These are phyloP conservation scores for Arbacia lixula DNA, from an alignment of 53 echinoderm and acorn worm species.

Conservation along the genomic window DNA sequence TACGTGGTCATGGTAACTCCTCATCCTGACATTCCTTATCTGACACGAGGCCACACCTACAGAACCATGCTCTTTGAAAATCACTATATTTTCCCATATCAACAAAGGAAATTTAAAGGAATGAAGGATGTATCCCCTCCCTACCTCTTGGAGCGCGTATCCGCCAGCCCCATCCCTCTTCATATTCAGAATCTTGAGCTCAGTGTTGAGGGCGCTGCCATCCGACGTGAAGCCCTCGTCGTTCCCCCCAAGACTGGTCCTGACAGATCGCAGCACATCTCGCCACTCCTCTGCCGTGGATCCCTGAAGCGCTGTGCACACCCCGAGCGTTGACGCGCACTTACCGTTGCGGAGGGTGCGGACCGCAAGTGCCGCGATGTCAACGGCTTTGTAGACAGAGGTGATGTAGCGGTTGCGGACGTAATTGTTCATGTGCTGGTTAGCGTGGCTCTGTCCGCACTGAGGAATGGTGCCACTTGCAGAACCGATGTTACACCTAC, in stretches of 20 bases:
- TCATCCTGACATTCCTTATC: no score
- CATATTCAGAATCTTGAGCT: slow-evolving; percentile 7
- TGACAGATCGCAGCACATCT: neutral
- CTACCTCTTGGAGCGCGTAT: slow-evolving; percentile 29
- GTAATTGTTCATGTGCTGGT: slow-evolving; percentile 44
- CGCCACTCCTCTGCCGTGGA: slow-evolving; percentile 51
- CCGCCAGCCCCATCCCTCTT: slow-evolving; percentile 1
- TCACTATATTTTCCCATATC: no score
- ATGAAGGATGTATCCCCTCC: no score
- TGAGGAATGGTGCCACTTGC: slow-evolving; percentile 8
- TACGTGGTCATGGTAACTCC: no score
- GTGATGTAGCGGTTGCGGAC: slow-evolving; percentile 56
- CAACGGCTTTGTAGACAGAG: slow-evolving; percentile 54
- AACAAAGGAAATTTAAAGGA: no score
- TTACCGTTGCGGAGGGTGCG: slow-evolving; percentile 18
- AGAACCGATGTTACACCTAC: slow-evolving; percentile 21
- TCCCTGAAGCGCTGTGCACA: slow-evolving; percentile 35
- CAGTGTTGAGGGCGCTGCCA: slow-evolving; percentile 10
- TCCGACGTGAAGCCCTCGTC: slow-evolving; percentile 13
- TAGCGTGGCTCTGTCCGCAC: slow-evolving; percentile 49
- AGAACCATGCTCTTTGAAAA: no score
- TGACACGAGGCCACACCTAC: no score
- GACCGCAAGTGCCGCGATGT: slow-evolving; percentile 8
- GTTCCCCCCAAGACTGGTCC: neutral
- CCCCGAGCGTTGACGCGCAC: slow-evolving; percentile 13